Evolutionary conservation across 2,888 invertebrate species (phyloP), one percentile per base, ranked within the genome.

Genomic region (Archips xylosteana): DNA sequence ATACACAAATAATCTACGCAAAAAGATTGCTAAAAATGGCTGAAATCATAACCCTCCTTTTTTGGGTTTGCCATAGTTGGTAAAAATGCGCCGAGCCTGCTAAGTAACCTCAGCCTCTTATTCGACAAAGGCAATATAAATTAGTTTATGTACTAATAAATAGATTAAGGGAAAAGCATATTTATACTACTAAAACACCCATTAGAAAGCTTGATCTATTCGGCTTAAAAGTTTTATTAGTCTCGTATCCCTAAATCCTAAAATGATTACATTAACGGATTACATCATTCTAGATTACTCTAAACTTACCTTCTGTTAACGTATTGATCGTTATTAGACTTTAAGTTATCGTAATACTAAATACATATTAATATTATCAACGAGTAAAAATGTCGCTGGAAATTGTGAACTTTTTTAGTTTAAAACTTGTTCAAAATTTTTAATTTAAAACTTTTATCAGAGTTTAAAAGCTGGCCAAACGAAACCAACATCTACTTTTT

Each of bases 201-300:
- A 54, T 54, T 54, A 9, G 15, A 57, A 4, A 32, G 57, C 57
- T 32, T 57, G 32, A 57, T 57, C 57, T 57, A 12, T 57, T 57
- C 10, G 57, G 12, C 57, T 23, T 57, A 12, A 57, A 57, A 57
- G 57, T 57, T 57, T 57, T 57, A 32, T 57, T 57, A 57, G 57
- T 57, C 12, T 12, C 3, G 57, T 57, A 57, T 10, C 32, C 57
- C 57, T 57, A 32, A 57, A 66, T 34, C 66, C 23, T 4, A 23
- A 51, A 66, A 66, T 66, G 51, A 61, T 66, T 61, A 62, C 66
- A 61, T 71, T 42, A 51, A 42, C 59, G 54, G 66, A 54, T 71
- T 54, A 66, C 12, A 32, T 57, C 12, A 57, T 23, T 57, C 57
- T 57, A 57, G 57, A 57, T 32, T 57, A 32, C 57, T 57, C 57